Evolutionary conservation across 2,888 invertebrate genomes (phyloP), one percentile per base, ranked within the genome.

Genomic region (Archips crataeganus): DNA sequence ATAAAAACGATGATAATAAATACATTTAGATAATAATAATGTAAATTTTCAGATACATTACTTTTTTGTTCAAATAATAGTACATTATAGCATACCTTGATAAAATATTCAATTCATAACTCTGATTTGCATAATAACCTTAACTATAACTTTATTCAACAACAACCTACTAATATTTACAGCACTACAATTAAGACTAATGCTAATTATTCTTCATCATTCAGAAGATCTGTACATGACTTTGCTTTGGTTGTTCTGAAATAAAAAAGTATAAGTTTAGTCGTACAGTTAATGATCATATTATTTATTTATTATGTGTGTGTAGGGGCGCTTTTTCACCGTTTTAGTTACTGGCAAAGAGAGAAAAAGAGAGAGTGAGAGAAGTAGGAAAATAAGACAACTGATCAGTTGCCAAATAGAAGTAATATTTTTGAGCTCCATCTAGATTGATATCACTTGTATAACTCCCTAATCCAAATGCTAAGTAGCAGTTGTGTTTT

Each of bases 191-290:
- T 65, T 59, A 32, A 13, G 5, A 36, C 10, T 9, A 23, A n/a
- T 76, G 54, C 36, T 57, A 36, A 15, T 95, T 87, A 95, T 81
- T 95, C 92, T 78, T 95, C 95, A 80, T 95, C 94, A 79, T 96
- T 95, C 57, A 96, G 93, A 79, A 97, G 95, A 90, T 96, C 96
- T 85, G 96, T 96, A 89, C 97, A 97, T 75, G 97, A 97, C 90
- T 96, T 96, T 59, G 97, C 96, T 94, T 96, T 97, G 87, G 95
- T 94, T 77, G 95, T 93, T 87, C 97, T 97, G 95, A 79, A 96
- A 96, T 15, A 9, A 54, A 54, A 54, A 23, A 54, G 8, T 1
- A 47, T 3, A n/a, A 13, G n/a, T 49, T 13, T 13, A 49, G n/a
- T 39, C 23, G 4, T 49, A 49, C 49, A 13, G 45, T 11, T 47